A percentile compares a stretch with the other conserved stretches of the same genome.
These are phyloP conservation scores for Drosophila mimetica DNA, from an alignment of 2,888 invertebrate genomes.

Conservation along the genomic window DNA sequence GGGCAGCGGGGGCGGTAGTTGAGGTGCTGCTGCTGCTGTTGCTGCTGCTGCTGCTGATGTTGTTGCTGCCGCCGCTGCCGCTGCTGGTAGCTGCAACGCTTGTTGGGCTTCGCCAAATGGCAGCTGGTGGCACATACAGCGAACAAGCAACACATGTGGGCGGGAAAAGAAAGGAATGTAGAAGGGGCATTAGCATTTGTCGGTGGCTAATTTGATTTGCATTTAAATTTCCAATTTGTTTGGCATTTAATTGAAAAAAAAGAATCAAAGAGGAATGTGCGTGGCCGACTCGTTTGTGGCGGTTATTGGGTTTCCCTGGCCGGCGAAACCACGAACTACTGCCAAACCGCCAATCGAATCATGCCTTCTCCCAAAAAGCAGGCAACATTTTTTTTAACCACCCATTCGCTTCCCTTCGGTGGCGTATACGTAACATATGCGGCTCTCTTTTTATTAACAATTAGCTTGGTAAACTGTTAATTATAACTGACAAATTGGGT, in stretches of 20 bases:
- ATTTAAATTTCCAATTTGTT: constrained; percentile 65
- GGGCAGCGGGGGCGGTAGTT: constrained; percentile 71
- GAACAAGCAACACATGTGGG: no score
- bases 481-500: no score
- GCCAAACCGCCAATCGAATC: constrained; percentile 4
- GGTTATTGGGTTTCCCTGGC: constrained; percentile 20
- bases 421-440: constrained; percentile 4
- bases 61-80: constrained; percentile 48
- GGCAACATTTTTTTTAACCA: constrained; percentile 8
- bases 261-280: constrained; percentile 41
- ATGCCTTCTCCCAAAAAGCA: constrained; percentile 8
- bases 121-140: constrained; percentile 55
- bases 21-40: constrained; percentile 44
- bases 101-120: constrained; percentile 79
- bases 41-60: constrained; percentile 48
- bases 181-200: constrained; percentile 44
- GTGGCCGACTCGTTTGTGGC: constrained; percentile 22
- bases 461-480: background rate
- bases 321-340: background rate
- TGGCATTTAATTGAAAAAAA: constrained; percentile 63
- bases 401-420: background rate
- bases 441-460: background rate
- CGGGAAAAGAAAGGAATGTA: constrained; percentile 16
- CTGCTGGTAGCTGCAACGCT: constrained; percentile 59
- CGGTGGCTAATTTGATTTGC: constrained; percentile 74